Evolutionary conservation across 2,113 vertebrate genomes (phyloP), one percentile per base, ranked within the genome.

Genomic region (Rissa tridactyla): DNA sequence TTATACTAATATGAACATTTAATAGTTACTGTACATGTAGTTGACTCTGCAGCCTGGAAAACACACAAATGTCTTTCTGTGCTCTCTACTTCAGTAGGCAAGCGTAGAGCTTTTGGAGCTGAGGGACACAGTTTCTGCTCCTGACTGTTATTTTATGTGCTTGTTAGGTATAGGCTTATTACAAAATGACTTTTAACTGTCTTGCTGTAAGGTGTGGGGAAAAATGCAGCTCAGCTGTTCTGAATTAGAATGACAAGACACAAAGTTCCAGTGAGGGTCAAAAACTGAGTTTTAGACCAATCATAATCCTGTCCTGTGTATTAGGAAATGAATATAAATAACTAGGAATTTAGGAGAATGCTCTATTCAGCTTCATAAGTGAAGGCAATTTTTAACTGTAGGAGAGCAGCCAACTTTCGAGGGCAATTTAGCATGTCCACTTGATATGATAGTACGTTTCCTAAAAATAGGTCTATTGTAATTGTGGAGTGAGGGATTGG

Each of bases 401-500:
- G 82, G 60, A 82, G n/a, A 76, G 86, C 61, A 92, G 90, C 83
- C 86, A 89, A 68, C 91, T 94, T 82, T 82, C 47, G 93, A 71
- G 88, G 80, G 54, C 73, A 76, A 9, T 91, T 95, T 68, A 78
- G 57, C 65, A 61, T 93, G 72, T 68, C 57, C 52, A 75, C 80
- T 84, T 92, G 90, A 90, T 93, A 64, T 1, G 14, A 81, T 15
- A 91, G 72, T 60, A 34, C 32, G 10, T 40, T 68, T 75, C 61
- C 76, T 95, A 93, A 96, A 94, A 97, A 93, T 97, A 96, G 66
- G 4, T 30, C 82, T 94, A 76, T 93, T 96, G 90, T 94, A 52
- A 64, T 68, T 55, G 57, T 87, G 52, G 57, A 82, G 66, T 29
- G 72, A 91, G 82, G 64, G 64, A 20, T 25, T 66, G 71, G 75